phyloP scores from a whole-genome alignment of 1,140 invertebrate species.

The Plutomurus gul region DNA sequence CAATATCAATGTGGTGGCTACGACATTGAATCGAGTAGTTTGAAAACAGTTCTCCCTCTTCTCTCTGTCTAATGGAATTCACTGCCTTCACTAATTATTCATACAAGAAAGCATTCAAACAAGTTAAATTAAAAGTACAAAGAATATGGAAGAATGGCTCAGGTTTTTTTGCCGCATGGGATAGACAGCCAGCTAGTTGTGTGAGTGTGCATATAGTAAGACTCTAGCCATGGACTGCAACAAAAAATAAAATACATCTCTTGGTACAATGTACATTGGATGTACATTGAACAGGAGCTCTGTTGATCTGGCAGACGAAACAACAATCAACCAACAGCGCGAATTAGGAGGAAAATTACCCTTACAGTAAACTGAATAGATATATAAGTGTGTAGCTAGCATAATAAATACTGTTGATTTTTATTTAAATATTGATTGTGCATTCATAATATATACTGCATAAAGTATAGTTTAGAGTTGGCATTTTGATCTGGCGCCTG shows the following conservation, averaged over 20 bases:
- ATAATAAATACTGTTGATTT: too few species aligned
- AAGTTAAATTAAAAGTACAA: background rate
- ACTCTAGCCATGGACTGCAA: background rate
- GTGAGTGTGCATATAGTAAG: background rate
- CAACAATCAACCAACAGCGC: background rate
- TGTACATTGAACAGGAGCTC: background rate
- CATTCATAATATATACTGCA: too few species aligned
- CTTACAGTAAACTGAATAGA: background rate
- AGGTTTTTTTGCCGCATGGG: background rate
- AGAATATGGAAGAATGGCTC: background rate
- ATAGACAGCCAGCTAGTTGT: background rate
- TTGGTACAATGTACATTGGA: background rate
- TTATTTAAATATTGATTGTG: too few species aligned
- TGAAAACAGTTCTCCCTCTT: background rate
- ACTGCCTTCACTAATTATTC: background rate
- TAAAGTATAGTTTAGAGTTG: too few species aligned
- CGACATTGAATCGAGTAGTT: background rate
- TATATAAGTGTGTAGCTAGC: background rate
- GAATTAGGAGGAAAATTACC: conserved; percentile 12
- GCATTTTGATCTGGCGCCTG: too few species aligned
- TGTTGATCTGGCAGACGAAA: background rate
- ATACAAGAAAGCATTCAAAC: background rate
- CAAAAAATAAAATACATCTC: background rate
- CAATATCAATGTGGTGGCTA: too few species aligned
- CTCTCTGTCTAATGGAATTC: background rate